phyloP scores from a whole-genome alignment of 2,797 vertebrate species.

The Phrynocephalus forsythii region DNA sequence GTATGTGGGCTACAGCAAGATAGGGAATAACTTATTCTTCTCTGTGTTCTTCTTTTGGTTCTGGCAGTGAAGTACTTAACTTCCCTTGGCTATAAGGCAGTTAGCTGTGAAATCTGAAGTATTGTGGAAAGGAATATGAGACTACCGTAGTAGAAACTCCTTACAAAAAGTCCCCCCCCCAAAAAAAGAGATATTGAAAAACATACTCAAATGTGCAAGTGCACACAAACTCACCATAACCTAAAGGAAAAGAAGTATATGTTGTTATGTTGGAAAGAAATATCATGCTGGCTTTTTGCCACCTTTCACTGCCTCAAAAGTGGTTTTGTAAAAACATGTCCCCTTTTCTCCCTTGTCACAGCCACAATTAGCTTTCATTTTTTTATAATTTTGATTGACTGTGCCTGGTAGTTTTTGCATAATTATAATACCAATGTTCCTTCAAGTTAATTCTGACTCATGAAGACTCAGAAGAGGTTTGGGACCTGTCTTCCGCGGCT shows the following conservation, averaged over 20 bases:
- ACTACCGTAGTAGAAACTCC: not conserved
- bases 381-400: too few species aligned
- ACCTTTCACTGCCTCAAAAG: not conserved
- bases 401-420: too few species aligned
- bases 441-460: too few species aligned
- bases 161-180: conserved; percentile 57
- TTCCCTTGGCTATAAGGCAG: not conserved
- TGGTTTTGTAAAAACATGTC: not conserved
- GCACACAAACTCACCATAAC: conserved; percentile 44
- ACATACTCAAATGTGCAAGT: conserved; percentile 59
- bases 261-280: conserved; percentile 45
- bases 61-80: conserved; percentile 47
- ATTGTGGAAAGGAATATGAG: conserved; percentile 63
- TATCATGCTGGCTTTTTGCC: not conserved
- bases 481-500: too few species aligned
- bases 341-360: not conserved
- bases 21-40: conserved; percentile 33
- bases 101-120: conserved; percentile 56
- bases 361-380: not conserved
- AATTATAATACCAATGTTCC: too few species aligned
- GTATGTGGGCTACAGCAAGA: not conserved
- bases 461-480: too few species aligned
- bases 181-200: conserved; percentile 28
- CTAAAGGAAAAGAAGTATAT: conserved; percentile 29
- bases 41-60: conserved; percentile 1